Evolutionary conservation across 2,113 vertebrate species (phyloP), one percentile per base, ranked within the genome.

Genomic region (Atrichornis clamosus): DNA sequence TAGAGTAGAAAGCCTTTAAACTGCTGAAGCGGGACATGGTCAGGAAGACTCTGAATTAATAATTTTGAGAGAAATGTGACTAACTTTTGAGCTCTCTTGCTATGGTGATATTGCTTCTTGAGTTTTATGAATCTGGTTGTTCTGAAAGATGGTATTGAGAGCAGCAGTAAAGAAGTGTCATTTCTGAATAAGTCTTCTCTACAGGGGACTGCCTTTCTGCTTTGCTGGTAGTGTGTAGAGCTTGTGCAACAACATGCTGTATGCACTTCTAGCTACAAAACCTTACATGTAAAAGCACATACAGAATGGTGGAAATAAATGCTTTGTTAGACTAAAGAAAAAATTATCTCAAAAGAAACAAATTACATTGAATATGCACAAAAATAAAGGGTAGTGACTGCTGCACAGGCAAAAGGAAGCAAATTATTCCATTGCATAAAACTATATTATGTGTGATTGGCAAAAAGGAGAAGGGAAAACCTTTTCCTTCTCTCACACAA

Each of bases 361-460:
- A 81, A 82, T 39, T 41, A 65, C 35, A 46, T 46, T 64, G 69
- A 97, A 85, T 90, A 60, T 91, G 76, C 58, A 55, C 52, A 84
- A 82, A 96, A 96, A n/a, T 58, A 67, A 96, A 91, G 47, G 81
- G 24, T 93, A 93, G 93, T 82, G 91, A 90, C 87, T 18, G 11
- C 81, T 75, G 72, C 56, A 64, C 33, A 75, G 82, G 44, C 27
- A 91, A 96, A 96, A 96, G 64, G 88, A 74, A 60, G 89, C 55
- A 47, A 94, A 95, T 62, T 47, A 3, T 95, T 96, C 93, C 35
- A 65, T 84, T 89, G 74, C 63, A 39, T 95, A 53, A 93, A 96
- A 49, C 68, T 58, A 2, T 87, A 47, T 74, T 67, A 63, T 6
- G 16, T 42, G 37, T 60, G 83, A 58, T 72, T 90, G 46, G 62